These are phyloP conservation scores for Atta colombica DNA, from an alignment of 1,140 invertebrate genomes.

Conservation along the genomic window DNA sequence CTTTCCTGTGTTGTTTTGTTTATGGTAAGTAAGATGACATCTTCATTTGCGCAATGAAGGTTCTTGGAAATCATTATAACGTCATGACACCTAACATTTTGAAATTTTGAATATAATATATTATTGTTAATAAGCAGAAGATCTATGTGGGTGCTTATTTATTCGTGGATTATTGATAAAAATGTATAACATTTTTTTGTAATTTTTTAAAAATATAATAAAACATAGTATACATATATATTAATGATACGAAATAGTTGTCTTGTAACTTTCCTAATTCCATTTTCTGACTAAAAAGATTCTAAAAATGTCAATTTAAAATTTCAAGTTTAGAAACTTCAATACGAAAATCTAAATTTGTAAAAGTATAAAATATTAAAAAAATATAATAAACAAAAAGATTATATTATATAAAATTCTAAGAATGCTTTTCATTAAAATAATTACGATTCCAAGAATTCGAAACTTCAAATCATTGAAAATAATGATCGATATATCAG, in stretches of 20 bases:
- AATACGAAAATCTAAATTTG: background rate
- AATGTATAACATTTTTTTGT: background rate
- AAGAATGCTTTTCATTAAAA: too few relatives aligned
- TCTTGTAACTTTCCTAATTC: background rate
- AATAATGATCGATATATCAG: background rate
- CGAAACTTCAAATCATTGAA: background rate
- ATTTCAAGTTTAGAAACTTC: background rate
- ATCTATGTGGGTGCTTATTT: background rate
- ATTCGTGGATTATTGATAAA: background rate
- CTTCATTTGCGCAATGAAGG: conserved; percentile 33
- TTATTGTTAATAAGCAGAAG: background rate
- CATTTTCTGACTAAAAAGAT: background rate
- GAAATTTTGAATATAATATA: background rate
- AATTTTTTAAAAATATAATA: background rate
- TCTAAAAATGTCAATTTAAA: background rate
- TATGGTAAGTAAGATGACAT: conserved; percentile 19
- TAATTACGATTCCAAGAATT: background rate
- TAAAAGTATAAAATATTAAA: background rate
- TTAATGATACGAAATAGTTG: background rate
- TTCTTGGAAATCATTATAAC: background rate
- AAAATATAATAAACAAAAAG: background rate
- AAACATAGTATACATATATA: too few relatives aligned
- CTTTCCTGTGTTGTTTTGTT: background rate
- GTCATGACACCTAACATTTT: background rate
- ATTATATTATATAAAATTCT: too few relatives aligned